Percentiles rank a stretch among this genome's conserved stretches.
These are phyloP conservation scores for Danaus plexippus DNA, from an alignment of 1,140 invertebrate species.

Conservation along the genomic window DNA sequence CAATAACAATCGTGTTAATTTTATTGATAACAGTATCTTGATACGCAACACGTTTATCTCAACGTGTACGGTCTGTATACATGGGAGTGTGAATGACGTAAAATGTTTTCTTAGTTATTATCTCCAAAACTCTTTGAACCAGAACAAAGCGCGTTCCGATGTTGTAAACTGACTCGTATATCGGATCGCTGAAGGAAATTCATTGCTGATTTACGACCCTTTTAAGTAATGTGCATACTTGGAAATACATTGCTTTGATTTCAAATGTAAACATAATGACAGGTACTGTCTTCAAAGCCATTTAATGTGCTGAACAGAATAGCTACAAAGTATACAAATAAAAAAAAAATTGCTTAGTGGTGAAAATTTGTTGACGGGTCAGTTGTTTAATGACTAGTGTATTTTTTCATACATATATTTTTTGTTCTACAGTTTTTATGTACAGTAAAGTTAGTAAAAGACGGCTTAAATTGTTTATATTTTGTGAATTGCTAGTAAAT, in stretches of 20 bases:
- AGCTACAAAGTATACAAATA: background rate
- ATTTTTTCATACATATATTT: too few relatives aligned
- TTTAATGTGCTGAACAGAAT: background rate
- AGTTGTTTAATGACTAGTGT: too few relatives aligned
- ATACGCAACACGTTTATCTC: too few relatives aligned
- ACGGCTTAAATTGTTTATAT: too few relatives aligned
- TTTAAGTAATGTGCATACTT: conserved; percentile 20
- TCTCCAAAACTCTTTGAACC: conserved; percentile 29
- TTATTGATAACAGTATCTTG: too few relatives aligned
- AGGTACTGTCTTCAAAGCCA: background rate
- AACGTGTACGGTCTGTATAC: too few relatives aligned
- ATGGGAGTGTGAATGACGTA: conserved; percentile 24
- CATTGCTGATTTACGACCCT: conserved; percentile 26
- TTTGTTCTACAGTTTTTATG: too few relatives aligned
- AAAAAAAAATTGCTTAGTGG: too few relatives aligned
- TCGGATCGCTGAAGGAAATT: conserved; percentile 19
- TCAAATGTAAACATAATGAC: conserved; percentile 7
- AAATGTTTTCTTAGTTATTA: conserved; percentile 20
- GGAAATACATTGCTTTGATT: conserved; percentile 10
- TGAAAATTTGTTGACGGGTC: too few relatives aligned
- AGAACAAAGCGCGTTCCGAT: conserved; percentile 24
- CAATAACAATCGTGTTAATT: too few relatives aligned
- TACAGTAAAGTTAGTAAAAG: too few relatives aligned
- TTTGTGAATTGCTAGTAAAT: too few relatives aligned
- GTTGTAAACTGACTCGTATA: conserved; percentile 15